These are phyloP conservation scores for Podarcis muralis DNA, from an alignment of 2,113 vertebrate genomes.

Conservation along the genomic window DNA sequence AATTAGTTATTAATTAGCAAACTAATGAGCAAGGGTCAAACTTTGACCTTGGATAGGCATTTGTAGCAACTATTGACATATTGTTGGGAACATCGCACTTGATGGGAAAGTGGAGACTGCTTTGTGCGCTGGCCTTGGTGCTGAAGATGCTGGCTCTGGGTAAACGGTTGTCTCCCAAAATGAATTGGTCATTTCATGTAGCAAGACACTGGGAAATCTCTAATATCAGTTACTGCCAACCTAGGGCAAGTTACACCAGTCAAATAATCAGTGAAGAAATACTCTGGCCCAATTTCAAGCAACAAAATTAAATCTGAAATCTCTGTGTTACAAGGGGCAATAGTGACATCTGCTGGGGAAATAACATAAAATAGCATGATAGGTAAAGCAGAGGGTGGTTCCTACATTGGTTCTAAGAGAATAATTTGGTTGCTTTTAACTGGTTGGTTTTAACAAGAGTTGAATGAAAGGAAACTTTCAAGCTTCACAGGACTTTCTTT, in stretches of 20 bases:
- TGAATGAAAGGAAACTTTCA: not conserved
- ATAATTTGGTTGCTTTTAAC: not conserved
- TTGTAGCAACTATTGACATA: slow-evolving; percentile 10
- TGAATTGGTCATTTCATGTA: not conserved
- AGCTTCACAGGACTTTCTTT: not conserved
- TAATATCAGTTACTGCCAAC: not conserved
- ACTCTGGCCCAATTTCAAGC: not conserved
- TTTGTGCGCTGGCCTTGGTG: not conserved
- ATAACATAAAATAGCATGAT: slow-evolving; percentile 15
- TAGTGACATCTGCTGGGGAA: slow-evolving; percentile 74
- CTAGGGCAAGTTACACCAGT: not conserved
- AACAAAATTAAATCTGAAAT: not conserved
- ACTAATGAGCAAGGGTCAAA: slow-evolving; percentile 20
- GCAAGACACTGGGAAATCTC: not conserved
- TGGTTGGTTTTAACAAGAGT: not conserved
- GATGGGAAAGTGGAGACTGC: not conserved
- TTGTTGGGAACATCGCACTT: slow-evolving; percentile 9
- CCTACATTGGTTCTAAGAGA: not conserved
- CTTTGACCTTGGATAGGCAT: not conserved
- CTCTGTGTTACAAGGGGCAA: slow-evolving; percentile 33
- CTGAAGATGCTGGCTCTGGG: not conserved
- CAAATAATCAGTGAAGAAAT: not conserved
- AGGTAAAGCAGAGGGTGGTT: not conserved
- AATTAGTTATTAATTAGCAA: slow-evolving; percentile 35
- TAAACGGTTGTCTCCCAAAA: accelerated